These are phyloP conservation scores for Allobates femoralis DNA, from an alignment of 2,797 vertebrate species.

Conservation along the genomic window DNA sequence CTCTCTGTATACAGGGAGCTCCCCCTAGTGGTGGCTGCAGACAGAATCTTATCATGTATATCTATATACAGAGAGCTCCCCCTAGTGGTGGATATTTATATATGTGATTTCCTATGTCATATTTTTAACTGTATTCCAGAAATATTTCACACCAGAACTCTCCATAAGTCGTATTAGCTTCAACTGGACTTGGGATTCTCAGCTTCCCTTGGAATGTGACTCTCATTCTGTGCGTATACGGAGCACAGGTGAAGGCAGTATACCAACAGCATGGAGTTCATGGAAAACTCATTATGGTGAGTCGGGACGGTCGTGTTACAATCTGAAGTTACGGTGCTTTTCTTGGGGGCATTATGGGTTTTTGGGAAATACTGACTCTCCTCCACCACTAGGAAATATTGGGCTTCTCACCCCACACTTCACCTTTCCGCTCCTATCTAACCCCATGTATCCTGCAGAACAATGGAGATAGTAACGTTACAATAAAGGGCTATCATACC, in stretches of 20 bases:
- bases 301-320: neutral
- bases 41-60: too few species aligned
- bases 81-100: neutral
- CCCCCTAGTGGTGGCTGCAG: too few species aligned
- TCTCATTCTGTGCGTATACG: slow-evolving; percentile 73
- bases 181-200: slow-evolving; percentile 72
- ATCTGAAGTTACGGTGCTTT: neutral
- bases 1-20: too few species aligned
- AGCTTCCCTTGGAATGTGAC: slow-evolving; percentile 75
- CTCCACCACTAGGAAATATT: too few species aligned
- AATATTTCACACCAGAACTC: slow-evolving; percentile 66
- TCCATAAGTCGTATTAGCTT: slow-evolving; percentile 61
- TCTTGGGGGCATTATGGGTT: neutral
- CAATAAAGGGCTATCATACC: too few species aligned
- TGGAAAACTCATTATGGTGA: slow-evolving; percentile 72
- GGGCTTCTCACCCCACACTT: too few species aligned
- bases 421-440: too few species aligned
- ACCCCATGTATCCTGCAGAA: too few species aligned
- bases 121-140: slow-evolving; percentile 66
- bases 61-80: too few species aligned
- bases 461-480: too few species aligned
- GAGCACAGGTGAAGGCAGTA: slow-evolving; percentile 40
- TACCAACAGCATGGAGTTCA: slow-evolving; percentile 65
- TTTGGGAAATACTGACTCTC: neutral
- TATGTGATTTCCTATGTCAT: neutral